phyloP scores from a whole-genome alignment of 2,113 vertebrate species.

The Pangasianodon gigas region DNA sequence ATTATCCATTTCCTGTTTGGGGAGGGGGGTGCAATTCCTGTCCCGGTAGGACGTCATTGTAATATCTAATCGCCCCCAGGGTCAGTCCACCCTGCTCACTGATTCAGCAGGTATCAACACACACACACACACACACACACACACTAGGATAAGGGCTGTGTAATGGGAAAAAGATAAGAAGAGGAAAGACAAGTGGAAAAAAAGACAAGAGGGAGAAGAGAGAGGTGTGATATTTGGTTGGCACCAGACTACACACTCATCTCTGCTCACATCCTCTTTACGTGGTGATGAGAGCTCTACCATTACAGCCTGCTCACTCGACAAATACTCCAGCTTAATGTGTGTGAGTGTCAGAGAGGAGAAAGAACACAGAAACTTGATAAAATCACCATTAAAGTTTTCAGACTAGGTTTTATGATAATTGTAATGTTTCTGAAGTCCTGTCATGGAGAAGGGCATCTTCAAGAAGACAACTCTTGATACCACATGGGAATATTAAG shows the following conservation, averaged over 20 bases:
- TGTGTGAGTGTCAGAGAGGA: constrained; percentile 15
- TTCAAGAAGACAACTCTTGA: background rate
- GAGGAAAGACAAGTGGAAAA: constrained; percentile 31
- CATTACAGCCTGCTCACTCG: constrained; percentile 32
- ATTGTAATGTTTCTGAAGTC: background rate
- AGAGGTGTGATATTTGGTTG: constrained; percentile 23
- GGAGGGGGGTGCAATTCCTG: constrained; percentile 25
- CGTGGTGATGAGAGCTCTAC: constrained; percentile 33
- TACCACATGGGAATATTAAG: background rate
- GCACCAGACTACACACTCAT: constrained; percentile 13
- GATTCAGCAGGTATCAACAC: constrained; percentile 25
- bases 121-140: constrained; percentile 33
- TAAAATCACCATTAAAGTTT: background rate
- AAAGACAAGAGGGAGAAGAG: constrained; percentile 28
- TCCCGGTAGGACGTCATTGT: constrained; percentile 2
- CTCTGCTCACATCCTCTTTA: constrained; percentile 38
- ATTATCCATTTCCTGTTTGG: constrained; percentile 44
- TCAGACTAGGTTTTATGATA: background rate
- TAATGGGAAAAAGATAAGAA: constrained; percentile 33
- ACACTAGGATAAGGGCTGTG: constrained; percentile 10
- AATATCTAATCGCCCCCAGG: constrained; percentile 31
- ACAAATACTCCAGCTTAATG: constrained; percentile 19
- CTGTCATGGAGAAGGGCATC: background rate
- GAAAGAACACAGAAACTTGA: background rate
- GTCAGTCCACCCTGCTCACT: constrained; percentile 9